Base-by-base conservation (phyloP, 2,888 invertebrate species). In the Drosophila tripunctata region DNA sequence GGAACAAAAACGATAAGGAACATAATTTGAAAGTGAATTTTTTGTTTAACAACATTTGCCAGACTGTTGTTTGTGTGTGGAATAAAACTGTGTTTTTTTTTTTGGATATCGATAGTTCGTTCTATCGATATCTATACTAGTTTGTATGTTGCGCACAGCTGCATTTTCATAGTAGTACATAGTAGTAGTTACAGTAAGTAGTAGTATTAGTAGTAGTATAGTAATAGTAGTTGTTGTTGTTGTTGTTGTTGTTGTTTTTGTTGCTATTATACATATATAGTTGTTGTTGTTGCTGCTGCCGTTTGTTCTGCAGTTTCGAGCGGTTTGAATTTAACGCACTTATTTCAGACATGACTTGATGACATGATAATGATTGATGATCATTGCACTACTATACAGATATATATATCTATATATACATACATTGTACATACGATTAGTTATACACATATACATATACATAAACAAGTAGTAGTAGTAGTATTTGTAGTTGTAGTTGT, bases 321-420 rank as follows among this genome's bases (percentile, higher is more conserved):
- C 84, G 57, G 69, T 85, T 88, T 87, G 85, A 70, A 60, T 85
- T 84, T 85, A 85, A 88, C 88, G 88, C 87, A 88, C 88, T 79
- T 78, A 73, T 74, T 84, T 62, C 73, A 80, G 81, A 60, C 47
- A 64, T 31, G 27, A 31, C 12, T n/a, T n/a, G n/a, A 50, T 60
- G 75, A 62, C 41, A 68, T 75, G 67, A 38, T 30, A 50, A 66
- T 56, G 72, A 63, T 38, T 36, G 60, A 58, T 51, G 15, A 50
- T 40, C 40, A 36, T 56, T n/a, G n/a, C n/a, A n/a, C n/a, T n/a
- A n/a, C n/a, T n/a, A n/a, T n/a, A n/a, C n/a, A n/a, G n/a, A n/a
- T n/a, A n/a, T n/a, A n/a, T n/a, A n/a, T n/a, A 50, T 43, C 31
- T 31, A 61, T 48, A 40, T 40, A 69, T 31, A 51, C 35, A 50